Evolutionary conservation across 2,113 vertebrate genomes (phyloP).

Genomic region (Grammomys surdaster): DNA sequence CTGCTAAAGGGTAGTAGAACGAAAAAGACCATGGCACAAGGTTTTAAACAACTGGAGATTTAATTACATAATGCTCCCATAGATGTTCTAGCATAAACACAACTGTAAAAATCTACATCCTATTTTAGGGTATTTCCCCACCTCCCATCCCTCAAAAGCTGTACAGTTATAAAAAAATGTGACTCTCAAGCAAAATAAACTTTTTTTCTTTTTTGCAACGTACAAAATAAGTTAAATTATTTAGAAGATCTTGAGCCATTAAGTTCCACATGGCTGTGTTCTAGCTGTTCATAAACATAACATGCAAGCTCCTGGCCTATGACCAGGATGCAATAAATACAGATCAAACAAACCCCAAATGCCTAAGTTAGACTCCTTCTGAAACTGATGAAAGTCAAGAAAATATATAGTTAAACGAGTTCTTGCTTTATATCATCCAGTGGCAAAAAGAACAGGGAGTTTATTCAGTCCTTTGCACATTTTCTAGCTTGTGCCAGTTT

Average conservation of each 20-base stretch:
- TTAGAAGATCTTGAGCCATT: conserved; percentile 79
- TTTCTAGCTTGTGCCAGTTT: conserved; percentile 73
- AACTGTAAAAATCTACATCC: conserved; percentile 81
- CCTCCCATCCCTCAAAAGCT: conserved; percentile 80
- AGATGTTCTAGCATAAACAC: conserved; percentile 79
- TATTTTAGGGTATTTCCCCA: conserved; percentile 80
- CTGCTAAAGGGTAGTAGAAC: conserved; percentile 72
- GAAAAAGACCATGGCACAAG: conserved; percentile 82
- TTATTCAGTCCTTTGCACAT: conserved; percentile 73
- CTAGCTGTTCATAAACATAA: conserved; percentile 61
- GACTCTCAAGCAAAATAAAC: conserved; percentile 85
- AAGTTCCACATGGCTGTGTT: conserved; percentile 71
- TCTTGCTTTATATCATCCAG: conserved; percentile 80
- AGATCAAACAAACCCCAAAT: conserved; percentile 75
- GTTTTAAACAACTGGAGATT: conserved; percentile 81
- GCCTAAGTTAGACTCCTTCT: conserved; percentile 77
- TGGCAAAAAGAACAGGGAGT: conserved; percentile 79
- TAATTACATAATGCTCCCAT: conserved; percentile 81
- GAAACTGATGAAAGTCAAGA: conserved; percentile 77
- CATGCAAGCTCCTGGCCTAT: conserved; percentile 70
- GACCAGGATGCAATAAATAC: conserved; percentile 81
- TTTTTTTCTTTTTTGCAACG: conserved; percentile 79
- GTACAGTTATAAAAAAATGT: conserved; percentile 81
- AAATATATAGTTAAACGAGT: conserved; percentile 74
- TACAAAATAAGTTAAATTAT: conserved; percentile 87